phyloP scores from a whole-genome alignment of 2,888 invertebrate genomes.

The Linnaemya vulpina region DNA sequence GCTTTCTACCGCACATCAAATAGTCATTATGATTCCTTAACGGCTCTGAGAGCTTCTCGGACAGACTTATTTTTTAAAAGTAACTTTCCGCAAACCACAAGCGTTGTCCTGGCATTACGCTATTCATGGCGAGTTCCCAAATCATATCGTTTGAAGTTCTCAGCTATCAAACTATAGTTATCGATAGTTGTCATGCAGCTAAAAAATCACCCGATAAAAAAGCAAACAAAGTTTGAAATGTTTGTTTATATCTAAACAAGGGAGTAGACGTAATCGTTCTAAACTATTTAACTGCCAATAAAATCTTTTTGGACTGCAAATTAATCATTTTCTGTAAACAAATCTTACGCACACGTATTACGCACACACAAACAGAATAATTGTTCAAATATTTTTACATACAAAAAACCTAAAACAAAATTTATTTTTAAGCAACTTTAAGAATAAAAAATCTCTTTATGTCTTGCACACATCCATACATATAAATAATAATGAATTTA shows the following conservation, averaged over 20 bases:
- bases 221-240: neutral
- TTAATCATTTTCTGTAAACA: neutral
- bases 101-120: too few species aligned
- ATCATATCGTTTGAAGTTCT: too few species aligned
- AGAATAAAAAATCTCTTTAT: neutral
- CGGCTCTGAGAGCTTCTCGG: too few species aligned
- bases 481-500: constrained; percentile 25
- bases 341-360: too few species aligned
- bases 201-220: neutral
- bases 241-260: neutral
- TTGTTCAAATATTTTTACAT: neutral
- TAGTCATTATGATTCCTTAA: too few species aligned
- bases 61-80: too few species aligned
- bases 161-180: too few species aligned
- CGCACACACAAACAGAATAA: too few species aligned
- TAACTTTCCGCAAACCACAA: too few species aligned
- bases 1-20: too few species aligned
- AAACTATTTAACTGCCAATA: constrained; percentile 20
- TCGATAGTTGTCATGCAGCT: too few species aligned
- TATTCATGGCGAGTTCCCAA: too few species aligned
- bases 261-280: neutral
- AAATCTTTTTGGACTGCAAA: neutral
- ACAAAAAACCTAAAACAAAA: neutral
- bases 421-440: neutral
- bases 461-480: neutral